Evolutionary conservation across 2,797 vertebrate genomes (phyloP), one percentile per base, ranked within the genome.

Genomic region (Rhadinocentrus ornatus): DNA sequence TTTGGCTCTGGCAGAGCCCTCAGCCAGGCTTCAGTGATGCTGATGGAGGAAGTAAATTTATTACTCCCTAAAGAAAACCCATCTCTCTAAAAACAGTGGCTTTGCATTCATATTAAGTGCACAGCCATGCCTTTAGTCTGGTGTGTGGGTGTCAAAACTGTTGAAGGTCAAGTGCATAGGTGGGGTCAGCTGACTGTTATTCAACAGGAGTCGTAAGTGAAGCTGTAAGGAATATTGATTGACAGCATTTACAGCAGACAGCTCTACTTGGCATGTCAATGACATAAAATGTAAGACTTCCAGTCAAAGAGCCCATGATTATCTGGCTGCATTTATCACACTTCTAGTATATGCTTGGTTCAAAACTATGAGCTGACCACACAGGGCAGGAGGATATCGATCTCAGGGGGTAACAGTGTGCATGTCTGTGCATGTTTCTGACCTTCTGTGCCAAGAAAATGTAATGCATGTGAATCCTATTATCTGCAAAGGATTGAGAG

Each of bases 41-140:
- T 87, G 86, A 89, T 70, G 10, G 79, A 78, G 78, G 80, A 84
- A 85, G 86, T 89, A 88, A 79, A 90, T 91, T 88, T 72, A 90
- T 90, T 88, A 85, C 70, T 78, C 61, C 66, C 66, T 67, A 64
- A 84, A 87, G 83, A 62, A 82, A 83, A 77, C 65, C 76, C 83
- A 86, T 91, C 85, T 85, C 71, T 81, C 71, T 73, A 75, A 73
- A 69, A 67, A 73, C 46, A 56, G 58, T 37, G 62, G 56, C 67
- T 72, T 69, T 78, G 77, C 66, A 62, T 81, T 78, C 68, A 56
- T 26, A 75, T 37, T 71, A 16, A 29, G 29, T 9, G 27, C 61
- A 80, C 52, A 68, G 62, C 62, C 69, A 32, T 61, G 59, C 73
- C 22, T 37, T 20, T 55, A 35, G 65, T 77, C 70, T 77, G 50